Evolutionary conservation across 2,113 vertebrate genomes (phyloP).

Genomic region (Neolamprologus cancellatus): DNA sequence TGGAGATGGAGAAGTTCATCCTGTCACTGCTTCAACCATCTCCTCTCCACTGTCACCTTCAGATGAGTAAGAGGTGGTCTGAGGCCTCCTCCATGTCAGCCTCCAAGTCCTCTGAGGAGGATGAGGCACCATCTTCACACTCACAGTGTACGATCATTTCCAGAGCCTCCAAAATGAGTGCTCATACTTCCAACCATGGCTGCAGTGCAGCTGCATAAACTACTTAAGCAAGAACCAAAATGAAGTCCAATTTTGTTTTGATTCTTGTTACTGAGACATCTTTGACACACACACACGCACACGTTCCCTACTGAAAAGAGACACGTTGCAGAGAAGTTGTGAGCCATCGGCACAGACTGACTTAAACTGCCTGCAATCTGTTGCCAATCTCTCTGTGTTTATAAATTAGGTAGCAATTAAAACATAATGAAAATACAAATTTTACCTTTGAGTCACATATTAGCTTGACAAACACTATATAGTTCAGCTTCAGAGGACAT

Average conservation of each 20-base stretch:
- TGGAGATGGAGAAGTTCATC: not conserved
- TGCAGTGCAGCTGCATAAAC: not conserved
- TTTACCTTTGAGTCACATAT: not conserved
- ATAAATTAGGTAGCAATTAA: not conserved
- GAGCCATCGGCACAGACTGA: not conserved
- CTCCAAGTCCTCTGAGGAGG: not conserved
- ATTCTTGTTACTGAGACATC: not conserved
- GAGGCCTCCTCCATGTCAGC: not conserved
- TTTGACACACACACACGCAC: not conserved
- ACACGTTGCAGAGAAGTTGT: not conserved
- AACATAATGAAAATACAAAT: not conserved
- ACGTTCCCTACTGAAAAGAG: not conserved
- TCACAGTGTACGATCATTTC: not conserved
- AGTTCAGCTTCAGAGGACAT: not conserved
- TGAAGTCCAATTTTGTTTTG: not conserved
- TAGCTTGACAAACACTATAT: not conserved
- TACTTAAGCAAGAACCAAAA: not conserved
- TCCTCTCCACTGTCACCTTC: not conserved
- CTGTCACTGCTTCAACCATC: not conserved
- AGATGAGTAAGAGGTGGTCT: not conserved
- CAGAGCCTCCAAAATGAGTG: not conserved
- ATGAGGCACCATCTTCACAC: not conserved
- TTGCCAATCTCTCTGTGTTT: not conserved
- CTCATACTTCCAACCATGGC: not conserved
- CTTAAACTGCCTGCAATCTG: not conserved